Conservation (phyloP, 2,113 vertebrate species). For the Acinonyx jubatus region DNA sequence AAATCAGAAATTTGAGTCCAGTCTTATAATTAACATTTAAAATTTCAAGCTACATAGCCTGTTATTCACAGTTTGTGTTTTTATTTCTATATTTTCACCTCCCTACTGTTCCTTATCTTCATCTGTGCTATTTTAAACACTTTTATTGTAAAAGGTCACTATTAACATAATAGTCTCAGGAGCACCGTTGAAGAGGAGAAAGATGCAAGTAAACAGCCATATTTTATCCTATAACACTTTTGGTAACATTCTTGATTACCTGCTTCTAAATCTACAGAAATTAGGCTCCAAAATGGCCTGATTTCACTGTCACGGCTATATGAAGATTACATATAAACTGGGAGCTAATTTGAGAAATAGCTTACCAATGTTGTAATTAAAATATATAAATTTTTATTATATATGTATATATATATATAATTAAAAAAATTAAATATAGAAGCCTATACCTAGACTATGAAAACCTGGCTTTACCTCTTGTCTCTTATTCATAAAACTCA, state of each 20-base stretch:
- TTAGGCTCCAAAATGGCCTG: not conserved
- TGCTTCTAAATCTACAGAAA: not conserved
- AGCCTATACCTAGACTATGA: not conserved
- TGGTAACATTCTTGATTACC: not conserved
- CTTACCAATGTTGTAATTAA: not conserved
- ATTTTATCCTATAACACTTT: not conserved
- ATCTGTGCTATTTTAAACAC: not conserved
- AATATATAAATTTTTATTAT: too few relatives aligned
- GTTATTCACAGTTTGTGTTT: not conserved
- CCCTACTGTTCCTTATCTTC: not conserved
- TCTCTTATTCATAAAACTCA: not conserved
- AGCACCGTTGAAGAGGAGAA: not conserved
- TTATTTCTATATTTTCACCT: not conserved
- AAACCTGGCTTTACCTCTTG: not conserved
- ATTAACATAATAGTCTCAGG: not conserved
- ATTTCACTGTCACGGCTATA: not conserved
- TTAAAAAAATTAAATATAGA: not conserved
- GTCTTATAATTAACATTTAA: not conserved
- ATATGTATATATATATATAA: too few relatives aligned
- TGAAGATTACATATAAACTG: not conserved
- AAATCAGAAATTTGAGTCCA: not conserved
- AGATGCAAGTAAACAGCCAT: not conserved
- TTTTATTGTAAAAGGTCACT: not conserved
- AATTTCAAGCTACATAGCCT: not conserved
- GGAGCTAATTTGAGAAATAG: not conserved